Evolutionary conservation across 2,797 vertebrate genomes (phyloP).

Genomic region (Myotis findleyi): DNA sequence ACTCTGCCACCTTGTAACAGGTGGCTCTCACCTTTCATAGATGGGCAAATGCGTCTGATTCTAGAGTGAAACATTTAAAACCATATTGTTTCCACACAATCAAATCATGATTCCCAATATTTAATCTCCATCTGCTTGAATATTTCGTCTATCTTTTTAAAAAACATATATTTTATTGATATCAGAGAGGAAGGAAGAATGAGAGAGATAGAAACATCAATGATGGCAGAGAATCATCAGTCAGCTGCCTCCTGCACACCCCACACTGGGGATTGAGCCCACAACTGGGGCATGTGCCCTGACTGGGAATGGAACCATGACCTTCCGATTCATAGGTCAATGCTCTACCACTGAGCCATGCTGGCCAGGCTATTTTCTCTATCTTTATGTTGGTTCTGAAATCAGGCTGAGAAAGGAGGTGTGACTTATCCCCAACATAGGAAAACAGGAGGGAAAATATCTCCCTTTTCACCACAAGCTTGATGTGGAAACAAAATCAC

Average conservation of each 20-base stretch:
- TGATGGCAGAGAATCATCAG: too few relatives aligned
- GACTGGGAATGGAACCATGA: too few relatives aligned
- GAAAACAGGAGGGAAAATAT: not conserved
- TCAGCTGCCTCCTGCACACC: too few relatives aligned
- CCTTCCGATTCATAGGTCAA: too few relatives aligned
- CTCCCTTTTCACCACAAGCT: not conserved
- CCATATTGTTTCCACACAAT: not conserved
- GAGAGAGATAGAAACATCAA: too few relatives aligned
- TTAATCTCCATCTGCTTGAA: not conserved
- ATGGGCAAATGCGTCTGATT: not conserved
- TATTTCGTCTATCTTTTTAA: not conserved
- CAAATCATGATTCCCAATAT: not conserved
- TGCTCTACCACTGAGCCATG: too few relatives aligned
- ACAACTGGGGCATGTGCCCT: too few relatives aligned
- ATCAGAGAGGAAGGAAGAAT: too few relatives aligned
- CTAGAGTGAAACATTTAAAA: not conserved
- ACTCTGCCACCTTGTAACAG: rapidly evolving
- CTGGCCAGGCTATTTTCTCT: not conserved
- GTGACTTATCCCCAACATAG: not conserved
- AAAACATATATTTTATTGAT: too few relatives aligned
- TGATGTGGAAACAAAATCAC: not conserved
- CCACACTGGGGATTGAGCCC: too few relatives aligned
- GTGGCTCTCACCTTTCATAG: not conserved
- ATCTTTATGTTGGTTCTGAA: not conserved
- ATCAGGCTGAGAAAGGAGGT: not conserved